Base-by-base conservation (phyloP, 2,888 invertebrate genomes). In the Polyploca ridens region DNA sequence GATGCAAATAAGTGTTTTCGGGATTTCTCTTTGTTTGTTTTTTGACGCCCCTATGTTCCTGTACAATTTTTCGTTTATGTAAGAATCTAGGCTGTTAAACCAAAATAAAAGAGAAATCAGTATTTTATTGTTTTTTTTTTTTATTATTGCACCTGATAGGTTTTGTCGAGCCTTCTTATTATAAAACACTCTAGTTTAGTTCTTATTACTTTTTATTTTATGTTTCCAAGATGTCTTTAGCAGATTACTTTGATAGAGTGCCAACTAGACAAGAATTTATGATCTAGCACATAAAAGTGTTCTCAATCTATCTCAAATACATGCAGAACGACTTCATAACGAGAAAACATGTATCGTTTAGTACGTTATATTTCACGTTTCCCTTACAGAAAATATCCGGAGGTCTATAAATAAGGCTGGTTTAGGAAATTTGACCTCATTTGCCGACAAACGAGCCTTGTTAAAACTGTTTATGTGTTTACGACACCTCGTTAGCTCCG, bases 381-480 rank as follows among this genome's bases (percentile, higher is more conserved):
- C 75, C 75, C 73, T 64, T 77, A 76, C 64, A 73, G 71, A 71
- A 41, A 76, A 74, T 77, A 69, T 75, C 74, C 64, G 65, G 63
- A 69, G 72, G 76, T 73, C 81, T 76, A 89, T 91, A 93, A 93
- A 93, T 87, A 85, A 87, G 69, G 73, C 86, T 86, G 84, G 87
- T 88, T 85, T 79, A 82, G 83, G 80, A 85, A 85, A 87, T 86
- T 84, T 76, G 81, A 78, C 74, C 61, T 81, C 83, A 77, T 82
- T 84, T 82, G 84, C 87, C 87, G 86, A 87, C 89, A 88, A 87
- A 87, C 86, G 80, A 89, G 86, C 69, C 74, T 77, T 81, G 81
- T 86, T 75, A 76, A 79, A 87, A 86, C 81, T 81, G 79, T 93
- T 93, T 92, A 93, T 93, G 74, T 81, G 79, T 93, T 91, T 92